A percentile compares a stretch with the other conserved stretches of the same genome.
Conservation (phyloP, 2,113 vertebrate genomes). For the Gymnocephalus cernua region DNA sequence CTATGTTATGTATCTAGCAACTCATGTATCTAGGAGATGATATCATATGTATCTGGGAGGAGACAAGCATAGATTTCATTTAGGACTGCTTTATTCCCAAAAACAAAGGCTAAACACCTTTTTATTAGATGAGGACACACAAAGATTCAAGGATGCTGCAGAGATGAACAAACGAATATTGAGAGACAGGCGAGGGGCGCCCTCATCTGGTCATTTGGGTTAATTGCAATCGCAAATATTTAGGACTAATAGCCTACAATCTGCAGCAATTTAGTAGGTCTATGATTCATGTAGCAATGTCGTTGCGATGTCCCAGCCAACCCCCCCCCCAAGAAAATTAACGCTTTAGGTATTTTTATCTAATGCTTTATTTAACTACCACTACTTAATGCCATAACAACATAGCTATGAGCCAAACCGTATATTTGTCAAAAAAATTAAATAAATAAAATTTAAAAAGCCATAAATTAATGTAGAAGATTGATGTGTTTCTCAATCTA, state of each 20-base stretch:
- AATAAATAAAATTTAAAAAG: too few relatives aligned
- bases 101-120: constrained; percentile 17
- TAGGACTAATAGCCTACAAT: too few relatives aligned
- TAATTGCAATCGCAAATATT: constrained; percentile 22
- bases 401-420: not conserved
- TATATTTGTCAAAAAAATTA: not conserved
- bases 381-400: not conserved
- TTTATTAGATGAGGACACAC: constrained; percentile 2
- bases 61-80: not conserved
- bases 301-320: too few relatives aligned
- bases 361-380: not conserved
- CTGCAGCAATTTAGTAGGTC: not conserved
- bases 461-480: too few relatives aligned
- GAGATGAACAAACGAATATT: not conserved
- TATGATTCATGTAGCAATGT: not conserved
- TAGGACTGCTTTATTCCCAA: not conserved
- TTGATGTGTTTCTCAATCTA: too few relatives aligned
- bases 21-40: not conserved
- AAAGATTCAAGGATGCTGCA: constrained; percentile 2
- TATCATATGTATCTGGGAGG: not conserved
- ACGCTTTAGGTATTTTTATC: too few relatives aligned
- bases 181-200: constrained; percentile 10
- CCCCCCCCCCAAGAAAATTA: too few relatives aligned
- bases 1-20: not conserved
- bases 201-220: constrained; percentile 51